Evolutionary conservation across 2,888 invertebrate genomes (phyloP), one percentile per base, ranked within the genome.

Genomic region (Platynereis dumerilii): DNA sequence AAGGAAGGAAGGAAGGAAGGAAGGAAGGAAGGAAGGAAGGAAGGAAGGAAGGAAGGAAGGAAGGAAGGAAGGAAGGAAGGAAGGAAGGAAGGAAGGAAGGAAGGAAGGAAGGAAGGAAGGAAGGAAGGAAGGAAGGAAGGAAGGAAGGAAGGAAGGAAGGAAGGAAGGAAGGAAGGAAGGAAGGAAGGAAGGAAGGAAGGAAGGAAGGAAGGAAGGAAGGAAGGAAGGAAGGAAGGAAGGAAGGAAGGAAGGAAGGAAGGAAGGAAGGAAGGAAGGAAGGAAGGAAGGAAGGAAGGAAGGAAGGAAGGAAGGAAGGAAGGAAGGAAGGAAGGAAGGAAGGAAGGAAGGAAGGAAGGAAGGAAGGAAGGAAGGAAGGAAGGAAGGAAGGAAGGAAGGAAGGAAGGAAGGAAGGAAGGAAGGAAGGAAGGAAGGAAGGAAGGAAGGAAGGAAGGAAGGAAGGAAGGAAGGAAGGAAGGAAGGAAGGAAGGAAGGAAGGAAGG

Each of bases 181-280:
- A 53, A 22, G 54, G 54, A 22, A n/a, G 54, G 24, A 22, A 53
- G 54, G 54, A 22, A 55, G 55, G 55, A 55, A 55, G 55, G 55
- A 55, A 55, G 55, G 55, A 55, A 55, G 55, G 55, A 55, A 55
- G 55, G 55, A 55, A 55, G 55, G 55, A 55, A 55, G 55, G 55
- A 55, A 55, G 55, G 55, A 55, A 55, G 55, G 55, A 42, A 42
- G 42, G 42, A 42, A 42, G 42, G 42, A 42, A 42, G 42, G 42
- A 42, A 42, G 42, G 42, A 42, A 42, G 42, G 42, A 42, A 42
- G 42, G 42, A 42, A 42, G 15, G 42, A 42, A 42, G 15, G 42
- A 42, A 42, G 15, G 42, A 42, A 42, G 15, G 42, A 42, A 42
- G 15, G 42, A 15, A 15, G 15, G 42, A 42, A 42, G 15, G 42